Evolutionary conservation across 2,113 vertebrate species (phyloP).

Genomic region (Oryzias celebensis): DNA sequence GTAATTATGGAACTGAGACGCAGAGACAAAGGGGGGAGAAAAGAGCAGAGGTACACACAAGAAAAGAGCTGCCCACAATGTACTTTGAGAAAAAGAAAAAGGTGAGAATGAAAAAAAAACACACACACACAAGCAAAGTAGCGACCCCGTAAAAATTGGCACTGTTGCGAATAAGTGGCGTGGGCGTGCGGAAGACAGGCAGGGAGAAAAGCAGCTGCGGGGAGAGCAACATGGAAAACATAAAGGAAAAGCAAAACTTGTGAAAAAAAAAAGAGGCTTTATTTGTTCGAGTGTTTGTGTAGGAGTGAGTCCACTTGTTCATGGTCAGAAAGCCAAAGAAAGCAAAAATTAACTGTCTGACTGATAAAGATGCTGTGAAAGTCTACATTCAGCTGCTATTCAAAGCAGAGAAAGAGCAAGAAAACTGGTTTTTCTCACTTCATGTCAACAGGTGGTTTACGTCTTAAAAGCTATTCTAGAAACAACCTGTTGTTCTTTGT

Average conservation of each 20-base stretch:
- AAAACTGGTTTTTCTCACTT: too few relatives aligned
- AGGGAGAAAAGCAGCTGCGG: background rate
- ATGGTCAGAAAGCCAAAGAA: background rate
- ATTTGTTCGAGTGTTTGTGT: slow-evolving; percentile 12
- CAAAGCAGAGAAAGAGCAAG: too few relatives aligned
- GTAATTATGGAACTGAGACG: slow-evolving; percentile 77
- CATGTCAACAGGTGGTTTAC: too few relatives aligned
- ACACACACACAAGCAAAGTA: slow-evolving; percentile 34
- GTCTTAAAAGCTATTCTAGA: too few relatives aligned
- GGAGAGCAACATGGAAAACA: slow-evolving; percentile 23
- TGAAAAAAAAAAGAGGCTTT: slow-evolving; percentile 8
- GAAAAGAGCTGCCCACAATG: slow-evolving; percentile 48
- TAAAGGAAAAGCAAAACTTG: slow-evolving; percentile 10
- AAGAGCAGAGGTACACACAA: slow-evolving; percentile 45
- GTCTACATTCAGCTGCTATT: too few relatives aligned
- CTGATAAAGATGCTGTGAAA: slow-evolving; percentile 2
- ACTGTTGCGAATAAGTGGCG: slow-evolving; percentile 30
- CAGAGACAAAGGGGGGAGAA: slow-evolving; percentile 54
- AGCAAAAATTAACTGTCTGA: background rate
- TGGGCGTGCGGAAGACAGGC: slow-evolving; percentile 23
- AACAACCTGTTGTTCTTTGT: too few relatives aligned
- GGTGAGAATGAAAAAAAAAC: slow-evolving; percentile 39
- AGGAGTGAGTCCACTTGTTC: slow-evolving; percentile 22
- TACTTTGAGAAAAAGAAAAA: slow-evolving; percentile 56
- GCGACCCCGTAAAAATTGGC: slow-evolving; percentile 45